Conservation (phyloP, 2,888 invertebrate genomes). For the Malthinus flaveolus region DNA sequence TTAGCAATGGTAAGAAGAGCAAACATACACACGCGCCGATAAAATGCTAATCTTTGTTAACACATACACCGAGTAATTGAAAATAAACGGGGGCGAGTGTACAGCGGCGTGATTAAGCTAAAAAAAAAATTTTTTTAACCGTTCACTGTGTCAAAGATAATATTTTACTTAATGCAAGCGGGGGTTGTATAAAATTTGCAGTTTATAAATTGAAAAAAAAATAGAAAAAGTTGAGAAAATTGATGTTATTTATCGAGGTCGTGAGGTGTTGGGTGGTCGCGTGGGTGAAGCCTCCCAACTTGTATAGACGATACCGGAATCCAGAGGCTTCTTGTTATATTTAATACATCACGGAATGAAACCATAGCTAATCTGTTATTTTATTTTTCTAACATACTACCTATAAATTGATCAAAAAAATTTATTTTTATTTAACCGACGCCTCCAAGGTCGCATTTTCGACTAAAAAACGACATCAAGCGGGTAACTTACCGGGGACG, state of each 20-base stretch:
- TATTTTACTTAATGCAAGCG: neutral
- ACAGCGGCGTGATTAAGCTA: conserved; percentile 24
- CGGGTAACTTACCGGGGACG: conserved; percentile 49
- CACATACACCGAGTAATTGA: conserved; percentile 42
- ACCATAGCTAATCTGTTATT: conserved; percentile 7
- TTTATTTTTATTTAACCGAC: conserved; percentile 26
- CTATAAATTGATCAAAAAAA: neutral
- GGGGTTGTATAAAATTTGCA: too few species aligned
- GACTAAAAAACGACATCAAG: conserved; percentile 44
- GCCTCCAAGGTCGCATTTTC: too few species aligned
- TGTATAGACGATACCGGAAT: conserved; percentile 20
- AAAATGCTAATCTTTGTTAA: conserved; percentile 45
- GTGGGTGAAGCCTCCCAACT: conserved; percentile 23
- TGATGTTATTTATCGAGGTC: too few species aligned
- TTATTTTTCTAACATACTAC: neutral
- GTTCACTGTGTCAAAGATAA: neutral
- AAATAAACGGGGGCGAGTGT: conserved; percentile 40
- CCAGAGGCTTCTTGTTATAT: conserved; percentile 21
- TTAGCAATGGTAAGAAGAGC: conserved; percentile 34
- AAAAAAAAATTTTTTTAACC: conserved; percentile 17
- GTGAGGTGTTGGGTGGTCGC: too few species aligned
- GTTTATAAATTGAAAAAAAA: too few species aligned
- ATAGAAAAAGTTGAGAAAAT: too few species aligned
- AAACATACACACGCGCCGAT: conserved; percentile 43
- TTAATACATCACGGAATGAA: conserved; percentile 15